Base-by-base conservation (phyloP, 2,113 vertebrate species). In the Pseudopodoces humilis region DNA sequence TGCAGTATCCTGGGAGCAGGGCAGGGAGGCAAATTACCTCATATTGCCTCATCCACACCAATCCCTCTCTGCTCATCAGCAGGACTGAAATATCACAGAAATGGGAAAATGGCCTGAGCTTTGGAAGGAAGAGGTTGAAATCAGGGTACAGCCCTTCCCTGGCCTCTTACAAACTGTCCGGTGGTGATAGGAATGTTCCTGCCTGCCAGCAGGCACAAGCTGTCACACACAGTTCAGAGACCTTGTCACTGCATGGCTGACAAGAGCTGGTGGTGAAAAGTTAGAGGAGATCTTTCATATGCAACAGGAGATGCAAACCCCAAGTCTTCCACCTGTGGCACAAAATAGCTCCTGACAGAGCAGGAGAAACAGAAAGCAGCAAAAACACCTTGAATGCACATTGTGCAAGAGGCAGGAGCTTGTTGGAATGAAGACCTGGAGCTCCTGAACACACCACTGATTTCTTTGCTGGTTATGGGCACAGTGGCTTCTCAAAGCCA, bases 341-440 rank as follows among this genome's bases (percentile, higher is more conserved):
- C 2, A 2, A 80, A 91, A 60, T 30, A 43, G 35, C 30, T 86
- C 44, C 81, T 21, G 18, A 23, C 22, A 53, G n/a, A 1, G 6
- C 6, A 2, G 64, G 41, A 77, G 37, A 58, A 81, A 83, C 13
- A 20, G 43, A 27, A 35, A 72, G n/a, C 37, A 67, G 43, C 2
- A 7, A 74, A 68, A 86, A 20, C 13, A 71, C 23, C 16, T 81
- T 60, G 31, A 1, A 1, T 30, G 43, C 39, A 47, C 21, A 46
- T 25, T 83, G 46, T 63, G 14, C 44, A 77, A 49, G n/a, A 74
- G 59, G 59, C 15, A 83, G 58, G 25, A 83, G 21, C 53, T 80
- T 0, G 0, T 3, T 59, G 53, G 60, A 60, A n/a, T 69, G 49
- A 80, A 52, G 44, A 11, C 22, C 24, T 2, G 3, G 28, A 27